Conservation (phyloP, 64 coral and sea anemone genomes). For the Trachythela sp. region DNA sequence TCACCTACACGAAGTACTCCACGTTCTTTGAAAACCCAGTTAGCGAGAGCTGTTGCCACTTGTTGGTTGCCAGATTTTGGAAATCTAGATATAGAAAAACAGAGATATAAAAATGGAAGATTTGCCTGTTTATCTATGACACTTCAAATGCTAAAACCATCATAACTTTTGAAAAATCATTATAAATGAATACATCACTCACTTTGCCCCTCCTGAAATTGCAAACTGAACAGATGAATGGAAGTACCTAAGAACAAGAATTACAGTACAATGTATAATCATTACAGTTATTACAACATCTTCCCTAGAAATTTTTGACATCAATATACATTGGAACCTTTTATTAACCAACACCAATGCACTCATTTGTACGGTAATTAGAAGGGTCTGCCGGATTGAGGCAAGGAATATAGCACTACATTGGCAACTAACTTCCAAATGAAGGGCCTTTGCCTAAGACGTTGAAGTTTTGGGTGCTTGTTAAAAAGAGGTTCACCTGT, state of each 20-base stretch:
- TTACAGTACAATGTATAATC: not conserved
- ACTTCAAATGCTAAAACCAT: not conserved
- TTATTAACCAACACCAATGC: too few relatives aligned
- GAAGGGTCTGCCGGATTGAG: too few relatives aligned
- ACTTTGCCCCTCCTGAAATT: conserved; percentile 68
- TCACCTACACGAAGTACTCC: conserved; percentile 89
- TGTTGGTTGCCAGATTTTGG: conserved; percentile 79
- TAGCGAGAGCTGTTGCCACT: conserved; percentile 69
- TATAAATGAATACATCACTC: conserved; percentile 20
- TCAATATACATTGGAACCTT: too few relatives aligned
- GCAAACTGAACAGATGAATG: conserved; percentile 78
- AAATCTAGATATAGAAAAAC: conserved; percentile 35
- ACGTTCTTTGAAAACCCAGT: conserved; percentile 91
- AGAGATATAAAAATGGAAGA: not conserved
- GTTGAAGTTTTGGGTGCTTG: too few relatives aligned
- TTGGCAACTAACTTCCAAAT: too few relatives aligned
- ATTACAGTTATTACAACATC: not conserved
- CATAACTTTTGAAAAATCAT: not conserved
- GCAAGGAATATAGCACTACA: too few relatives aligned
- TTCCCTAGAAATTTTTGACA: too few relatives aligned
- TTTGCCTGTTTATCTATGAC: too few relatives aligned
- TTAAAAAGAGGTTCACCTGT: not conserved
- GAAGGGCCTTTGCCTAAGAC: too few relatives aligned
- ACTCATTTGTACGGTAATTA: too few relatives aligned
- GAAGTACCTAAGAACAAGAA: conserved; percentile 65